A percentile compares a stretch with the other conserved stretches of the same genome.
These are phyloP conservation scores for Thripadectes ignobilis DNA, from an alignment of 2,797 vertebrate species.

Conservation along the genomic window DNA sequence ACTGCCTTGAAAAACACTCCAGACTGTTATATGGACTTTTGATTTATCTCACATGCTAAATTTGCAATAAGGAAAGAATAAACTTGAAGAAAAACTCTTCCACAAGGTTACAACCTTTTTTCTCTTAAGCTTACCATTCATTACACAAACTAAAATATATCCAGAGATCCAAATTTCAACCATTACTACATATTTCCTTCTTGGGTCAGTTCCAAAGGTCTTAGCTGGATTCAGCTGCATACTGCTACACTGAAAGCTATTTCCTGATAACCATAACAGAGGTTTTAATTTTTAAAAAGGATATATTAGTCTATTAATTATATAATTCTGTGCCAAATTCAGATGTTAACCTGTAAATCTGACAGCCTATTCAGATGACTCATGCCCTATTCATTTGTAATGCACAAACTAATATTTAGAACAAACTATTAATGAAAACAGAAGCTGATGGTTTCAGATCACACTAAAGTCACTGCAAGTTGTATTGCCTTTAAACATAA, in stretches of 20 bases:
- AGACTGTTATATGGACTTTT: background rate
- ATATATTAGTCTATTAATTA: background rate
- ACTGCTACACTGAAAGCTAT: background rate
- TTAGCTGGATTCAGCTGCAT: background rate
- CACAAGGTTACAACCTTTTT: background rate
- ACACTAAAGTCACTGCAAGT: background rate
- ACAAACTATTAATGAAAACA: background rate
- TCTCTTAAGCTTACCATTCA: background rate
- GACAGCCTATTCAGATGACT: background rate
- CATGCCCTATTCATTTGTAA: background rate
- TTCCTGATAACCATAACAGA: conserved; percentile 42
- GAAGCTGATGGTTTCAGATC: background rate
- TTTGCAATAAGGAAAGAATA: background rate
- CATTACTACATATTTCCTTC: background rate
- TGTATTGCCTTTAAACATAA: background rate
- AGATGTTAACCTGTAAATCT: background rate
- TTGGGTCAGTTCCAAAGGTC: conserved; percentile 1
- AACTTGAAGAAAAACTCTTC: background rate
- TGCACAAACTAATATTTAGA: background rate
- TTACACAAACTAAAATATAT: background rate
- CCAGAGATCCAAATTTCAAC: background rate
- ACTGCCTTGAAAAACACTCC: background rate
- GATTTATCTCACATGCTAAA: background rate
- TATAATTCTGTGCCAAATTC: background rate
- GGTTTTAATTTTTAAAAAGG: background rate